phyloP scores from a whole-genome alignment of 1,140 invertebrate species.

The Drosophila grimshawi region DNA sequence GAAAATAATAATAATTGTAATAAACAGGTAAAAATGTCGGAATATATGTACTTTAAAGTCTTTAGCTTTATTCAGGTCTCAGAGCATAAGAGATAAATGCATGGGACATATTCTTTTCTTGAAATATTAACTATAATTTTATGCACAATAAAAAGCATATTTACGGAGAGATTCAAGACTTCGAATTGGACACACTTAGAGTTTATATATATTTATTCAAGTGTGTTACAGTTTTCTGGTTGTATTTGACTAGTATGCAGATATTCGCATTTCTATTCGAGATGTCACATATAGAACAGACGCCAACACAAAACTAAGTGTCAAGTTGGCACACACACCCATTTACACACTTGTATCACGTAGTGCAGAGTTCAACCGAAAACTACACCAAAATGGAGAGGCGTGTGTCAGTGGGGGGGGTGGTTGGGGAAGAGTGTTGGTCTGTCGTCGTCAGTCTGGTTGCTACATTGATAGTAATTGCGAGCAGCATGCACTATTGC shows the following conservation, averaged over 20 bases:
- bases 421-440: not conserved
- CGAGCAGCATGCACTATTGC: conserved; percentile 79
- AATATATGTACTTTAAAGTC: too few species aligned
- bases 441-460: conserved; percentile 27
- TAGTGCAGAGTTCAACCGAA: not conserved
- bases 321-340: conserved; percentile 17
- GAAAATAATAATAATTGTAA: too few species aligned
- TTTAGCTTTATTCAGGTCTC: not conserved
- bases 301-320: conserved; percentile 5
- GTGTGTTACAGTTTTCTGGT: not conserved
- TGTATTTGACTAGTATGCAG: conserved; percentile 15
- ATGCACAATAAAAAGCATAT: not conserved
- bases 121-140: too few species aligned
- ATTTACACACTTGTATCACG: conserved; percentile 1
- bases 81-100: too few species aligned
- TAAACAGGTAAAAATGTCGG: too few species aligned
- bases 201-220: not conserved
- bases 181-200: not conserved
- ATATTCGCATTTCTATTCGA: conserved; percentile 18
- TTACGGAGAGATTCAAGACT: not conserved
- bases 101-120: too few species aligned
- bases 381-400: not conserved
- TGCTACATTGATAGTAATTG: conserved; percentile 74
- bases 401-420: not conserved
- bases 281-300: conserved; percentile 16